Conservation (phyloP, 2,797 vertebrate species). For the Eulemur mongoz region DNA sequence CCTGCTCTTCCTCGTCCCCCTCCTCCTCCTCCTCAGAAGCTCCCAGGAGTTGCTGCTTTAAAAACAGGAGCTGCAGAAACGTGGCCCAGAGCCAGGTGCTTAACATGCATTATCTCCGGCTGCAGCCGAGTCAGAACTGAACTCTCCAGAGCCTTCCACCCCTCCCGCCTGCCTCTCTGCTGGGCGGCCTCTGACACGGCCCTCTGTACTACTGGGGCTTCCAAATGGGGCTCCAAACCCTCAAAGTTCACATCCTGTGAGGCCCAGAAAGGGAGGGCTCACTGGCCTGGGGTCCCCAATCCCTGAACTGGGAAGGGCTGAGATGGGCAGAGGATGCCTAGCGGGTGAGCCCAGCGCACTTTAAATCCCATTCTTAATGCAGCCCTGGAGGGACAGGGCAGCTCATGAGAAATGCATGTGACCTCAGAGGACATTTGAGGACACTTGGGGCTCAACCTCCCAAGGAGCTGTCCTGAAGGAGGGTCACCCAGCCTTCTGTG, state of each 20-base stretch:
- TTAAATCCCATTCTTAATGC: neutral
- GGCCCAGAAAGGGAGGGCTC: neutral
- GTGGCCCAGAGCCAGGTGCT: conserved; percentile 56
- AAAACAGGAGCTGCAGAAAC: conserved; percentile 54
- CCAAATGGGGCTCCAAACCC: neutral
- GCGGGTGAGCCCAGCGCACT: neutral
- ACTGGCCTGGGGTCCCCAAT: neutral
- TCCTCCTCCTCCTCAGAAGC: neutral
- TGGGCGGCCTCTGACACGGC: neutral
- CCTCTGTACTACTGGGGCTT: neutral
- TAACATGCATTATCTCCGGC: conserved; percentile 20
- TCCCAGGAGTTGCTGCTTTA: conserved; percentile 54
- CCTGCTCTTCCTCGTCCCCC: neutral
- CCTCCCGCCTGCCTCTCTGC: neutral
- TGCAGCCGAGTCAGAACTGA: neutral
- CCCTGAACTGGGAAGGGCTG: neutral
- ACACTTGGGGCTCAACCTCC: neutral
- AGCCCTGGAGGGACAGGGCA: neutral
- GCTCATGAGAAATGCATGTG: neutral
- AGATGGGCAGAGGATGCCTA: neutral
- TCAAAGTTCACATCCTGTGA: neutral
- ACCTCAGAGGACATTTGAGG: neutral
- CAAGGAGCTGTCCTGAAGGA: neutral
- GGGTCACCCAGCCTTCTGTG: neutral
- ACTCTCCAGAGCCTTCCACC: neutral